Evolutionary conservation across 1,140 invertebrate species (phyloP).

Genomic region (Cataglyphis hispanica): DNA sequence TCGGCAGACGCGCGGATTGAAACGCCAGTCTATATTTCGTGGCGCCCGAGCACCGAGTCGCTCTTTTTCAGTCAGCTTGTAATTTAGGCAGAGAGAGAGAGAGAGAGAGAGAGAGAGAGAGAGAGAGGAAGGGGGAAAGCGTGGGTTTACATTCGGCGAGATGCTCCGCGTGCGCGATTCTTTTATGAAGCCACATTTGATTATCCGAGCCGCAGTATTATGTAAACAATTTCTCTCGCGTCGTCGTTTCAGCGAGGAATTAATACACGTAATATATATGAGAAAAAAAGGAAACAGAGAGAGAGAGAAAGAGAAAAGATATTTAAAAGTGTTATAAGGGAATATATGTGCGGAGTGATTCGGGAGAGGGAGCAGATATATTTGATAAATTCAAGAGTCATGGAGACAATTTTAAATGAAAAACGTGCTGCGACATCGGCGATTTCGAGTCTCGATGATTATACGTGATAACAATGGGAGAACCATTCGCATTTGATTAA

Average conservation of each 20-base stretch:
- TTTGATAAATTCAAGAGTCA: neutral
- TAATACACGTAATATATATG: constrained; percentile 9
- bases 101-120: too few species aligned
- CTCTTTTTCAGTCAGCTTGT: constrained; percentile 31
- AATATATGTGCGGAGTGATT: neutral
- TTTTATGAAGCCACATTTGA: constrained; percentile 11
- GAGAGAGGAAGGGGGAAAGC: too few species aligned
- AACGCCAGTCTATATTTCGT: constrained; percentile 47
- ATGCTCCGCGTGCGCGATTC: constrained; percentile 12
- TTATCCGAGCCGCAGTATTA: constrained; percentile 20
- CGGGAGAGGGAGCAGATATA: neutral
- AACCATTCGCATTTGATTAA: constrained; percentile 22
- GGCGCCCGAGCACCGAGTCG: neutral
- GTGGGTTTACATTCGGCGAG: constrained; percentile 37
- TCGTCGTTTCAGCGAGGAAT: neutral
- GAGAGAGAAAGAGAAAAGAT: neutral
- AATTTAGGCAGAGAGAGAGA: constrained; percentile 34
- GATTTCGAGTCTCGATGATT: neutral
- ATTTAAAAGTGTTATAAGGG: neutral
- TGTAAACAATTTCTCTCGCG: constrained; percentile 37
- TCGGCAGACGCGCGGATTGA: constrained; percentile 39
- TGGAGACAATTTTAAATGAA: neutral
- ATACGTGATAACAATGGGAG: neutral
- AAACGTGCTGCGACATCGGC: neutral
- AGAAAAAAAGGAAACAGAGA: neutral